These are phyloP conservation scores for Cercopithecus hamlyni DNA, from an alignment of 2,797 vertebrate species.

Conservation along the genomic window DNA sequence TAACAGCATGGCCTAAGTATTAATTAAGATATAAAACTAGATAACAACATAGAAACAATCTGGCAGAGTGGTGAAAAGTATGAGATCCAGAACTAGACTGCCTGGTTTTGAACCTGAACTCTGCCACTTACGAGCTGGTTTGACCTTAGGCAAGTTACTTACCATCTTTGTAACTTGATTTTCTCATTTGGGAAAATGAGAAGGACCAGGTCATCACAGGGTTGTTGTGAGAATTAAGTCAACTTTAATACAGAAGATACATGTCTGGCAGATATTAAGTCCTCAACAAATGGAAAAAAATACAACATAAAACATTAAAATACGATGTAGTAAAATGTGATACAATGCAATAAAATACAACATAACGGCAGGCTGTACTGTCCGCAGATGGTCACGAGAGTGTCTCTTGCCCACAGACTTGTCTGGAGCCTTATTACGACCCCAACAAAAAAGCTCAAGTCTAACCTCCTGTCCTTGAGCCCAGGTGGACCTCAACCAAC, in stretches of 20 bases:
- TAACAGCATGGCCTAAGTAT: neutral
- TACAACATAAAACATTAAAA: neutral
- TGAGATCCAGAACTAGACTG: neutral
- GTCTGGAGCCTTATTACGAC: neutral
- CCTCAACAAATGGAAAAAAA: neutral
- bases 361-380: neutral
- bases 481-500: neutral
- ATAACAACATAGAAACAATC: neutral
- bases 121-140: neutral
- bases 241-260: neutral
- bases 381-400: neutral
- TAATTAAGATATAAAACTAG: neutral
- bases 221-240: neutral
- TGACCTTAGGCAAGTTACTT: neutral
- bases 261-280: neutral
- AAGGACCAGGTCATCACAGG: neutral
- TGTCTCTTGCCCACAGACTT: neutral
- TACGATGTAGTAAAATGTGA: neutral
- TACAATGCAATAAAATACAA: neutral
- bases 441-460: neutral
- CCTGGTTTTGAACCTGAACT: neutral
- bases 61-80: neutral
- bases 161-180: neutral
- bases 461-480: neutral
- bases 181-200: neutral